Evolutionary conservation across 2,888 invertebrate species (phyloP), one percentile per base, ranked within the genome.

Genomic region (Lomographa bimaculata): DNA sequence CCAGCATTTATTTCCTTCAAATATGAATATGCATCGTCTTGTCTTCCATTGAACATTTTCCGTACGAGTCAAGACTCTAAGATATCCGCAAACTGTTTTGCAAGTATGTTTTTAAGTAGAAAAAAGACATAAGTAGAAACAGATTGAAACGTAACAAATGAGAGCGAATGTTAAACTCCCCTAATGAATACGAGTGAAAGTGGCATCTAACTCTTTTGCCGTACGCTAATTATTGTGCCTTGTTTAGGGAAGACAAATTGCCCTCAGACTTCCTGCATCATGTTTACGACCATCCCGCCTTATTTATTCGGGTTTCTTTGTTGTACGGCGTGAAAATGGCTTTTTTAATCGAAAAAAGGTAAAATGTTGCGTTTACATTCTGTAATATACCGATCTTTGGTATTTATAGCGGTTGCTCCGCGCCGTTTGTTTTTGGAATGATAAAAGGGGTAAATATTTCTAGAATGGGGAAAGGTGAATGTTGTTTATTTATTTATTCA

Each of bases 231-330:
- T 60, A 53, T 48, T 45, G 51, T 26, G 45, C 41, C 35, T 54
- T 55, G 50, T 55, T 59, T 49, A 28, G 44, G 47, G 37, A 59
- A 58, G 63, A 65, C 57, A 60, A 64, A 65, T 63, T 54, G 43
- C 54, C 36, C 18, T 24, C 40, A 20, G 47, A 43, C 58, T 60
- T 63, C 63, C 63, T 52, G 60, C 33, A 48, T 44, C 50, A 43
- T 52, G 46, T 63, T 63, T 61, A 57, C 48, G 37, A 35, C 46
- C 61, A 57, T 61, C 58, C 62, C 60, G 57, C 43, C 43, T 44
- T 57, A 47, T 60, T 63, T 44, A 59, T 57, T 54, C 44, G 39
- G 38, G 45, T 46, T 60, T 54, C 48, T 48, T 48, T 57, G 46
- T 57, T 57, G 21, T 46, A 49, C 51, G 33, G 44, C 27, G 45